Conservation (phyloP, 2,888 invertebrate genomes). For the Cryptocheilus praepositus region DNA sequence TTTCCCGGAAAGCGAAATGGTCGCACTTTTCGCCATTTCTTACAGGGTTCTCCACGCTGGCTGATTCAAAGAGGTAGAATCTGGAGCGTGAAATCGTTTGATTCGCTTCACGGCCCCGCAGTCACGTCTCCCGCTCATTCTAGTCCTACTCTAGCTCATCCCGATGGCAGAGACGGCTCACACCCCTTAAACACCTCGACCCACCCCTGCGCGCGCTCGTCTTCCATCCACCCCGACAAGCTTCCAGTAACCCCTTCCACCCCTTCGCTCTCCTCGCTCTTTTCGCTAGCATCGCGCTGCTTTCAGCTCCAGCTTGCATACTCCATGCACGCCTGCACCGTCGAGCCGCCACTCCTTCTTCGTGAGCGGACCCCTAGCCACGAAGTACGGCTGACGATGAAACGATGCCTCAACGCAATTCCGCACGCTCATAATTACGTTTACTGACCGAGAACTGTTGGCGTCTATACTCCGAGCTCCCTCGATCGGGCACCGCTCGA, state of each 20-base stretch:
- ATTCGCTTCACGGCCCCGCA: constrained; percentile 65
- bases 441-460: background rate
- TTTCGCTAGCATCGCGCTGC: background rate
- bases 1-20: constrained; percentile 32
- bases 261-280: constrained; percentile 8
- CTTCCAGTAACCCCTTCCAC: no score
- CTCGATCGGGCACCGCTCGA: constrained; percentile 1
- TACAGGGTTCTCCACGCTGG: constrained; percentile 30
- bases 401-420: constrained; percentile 1
- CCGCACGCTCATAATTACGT: constrained; percentile 6
- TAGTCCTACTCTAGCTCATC: constrained; percentile 40
- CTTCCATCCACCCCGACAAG: no score
- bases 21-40: constrained; percentile 38
- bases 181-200: constrained; percentile 21
- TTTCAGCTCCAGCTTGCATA: constrained; percentile 2
- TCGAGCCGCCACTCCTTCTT: background rate
- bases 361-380: background rate
- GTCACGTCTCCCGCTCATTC: constrained; percentile 61
- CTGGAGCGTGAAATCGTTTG: constrained; percentile 73
- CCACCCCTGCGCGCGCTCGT: constrained; percentile 18
- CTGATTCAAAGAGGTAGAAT: constrained; percentile 60
- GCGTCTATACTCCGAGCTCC: background rate
- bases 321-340: constrained; percentile 1
- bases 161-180: constrained; percentile 32
- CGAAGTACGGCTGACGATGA: constrained; percentile 1